Conservation (phyloP, 2,113 vertebrate species). For the Corapipo altera region DNA sequence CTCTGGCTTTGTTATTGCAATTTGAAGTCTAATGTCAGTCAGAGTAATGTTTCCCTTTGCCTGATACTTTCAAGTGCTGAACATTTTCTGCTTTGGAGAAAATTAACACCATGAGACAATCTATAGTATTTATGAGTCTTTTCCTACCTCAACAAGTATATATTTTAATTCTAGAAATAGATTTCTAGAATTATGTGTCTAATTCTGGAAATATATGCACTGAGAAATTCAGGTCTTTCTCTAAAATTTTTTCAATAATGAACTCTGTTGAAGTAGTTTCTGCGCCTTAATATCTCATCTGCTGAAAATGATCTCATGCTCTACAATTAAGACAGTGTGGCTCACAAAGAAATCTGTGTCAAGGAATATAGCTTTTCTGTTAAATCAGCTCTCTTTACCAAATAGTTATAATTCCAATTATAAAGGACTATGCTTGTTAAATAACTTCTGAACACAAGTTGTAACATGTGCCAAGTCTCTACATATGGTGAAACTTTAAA, state of each 20-base stretch:
- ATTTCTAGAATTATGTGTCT: background rate
- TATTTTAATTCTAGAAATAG: background rate
- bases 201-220: background rate
- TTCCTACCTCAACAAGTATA: background rate
- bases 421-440: constrained; percentile 45
- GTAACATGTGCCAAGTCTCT: constrained; percentile 18
- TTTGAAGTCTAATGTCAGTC: background rate
- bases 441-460: constrained; percentile 64
- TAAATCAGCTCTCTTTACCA: background rate
- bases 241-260: background rate
- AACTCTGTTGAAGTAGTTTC: background rate
- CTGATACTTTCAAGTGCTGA: background rate
- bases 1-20: background rate
- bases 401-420: constrained; percentile 14
- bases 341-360: background rate
- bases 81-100: background rate
- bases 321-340: background rate
- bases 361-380: background rate
- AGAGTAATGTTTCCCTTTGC: background rate
- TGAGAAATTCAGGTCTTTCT: background rate
- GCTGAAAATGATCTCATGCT: background rate
- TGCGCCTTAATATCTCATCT: background rate
- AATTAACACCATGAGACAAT: background rate
- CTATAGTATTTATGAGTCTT: background rate
- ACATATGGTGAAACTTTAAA: constrained; percentile 71